phyloP scores from a whole-genome alignment of 35 echinoderm and acorn worm species.

The Apostichopus japonicus region DNA sequence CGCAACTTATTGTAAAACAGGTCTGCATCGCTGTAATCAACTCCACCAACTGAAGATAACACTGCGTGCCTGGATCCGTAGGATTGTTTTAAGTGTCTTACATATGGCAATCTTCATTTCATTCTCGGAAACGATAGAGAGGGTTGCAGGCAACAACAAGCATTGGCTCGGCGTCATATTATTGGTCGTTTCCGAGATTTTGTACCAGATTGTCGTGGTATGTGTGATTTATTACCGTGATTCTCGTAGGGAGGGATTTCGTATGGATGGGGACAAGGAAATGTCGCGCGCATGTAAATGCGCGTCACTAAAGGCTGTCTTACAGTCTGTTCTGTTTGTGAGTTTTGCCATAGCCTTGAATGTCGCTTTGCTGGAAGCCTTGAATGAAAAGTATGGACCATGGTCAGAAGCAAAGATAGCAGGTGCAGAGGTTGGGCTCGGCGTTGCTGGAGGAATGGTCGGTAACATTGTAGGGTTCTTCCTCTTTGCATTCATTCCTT shows the following conservation, averaged over 20 bases:
- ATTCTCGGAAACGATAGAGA: background rate
- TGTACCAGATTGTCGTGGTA: background rate
- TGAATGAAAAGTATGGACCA: background rate
- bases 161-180: background rate
- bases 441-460: background rate
- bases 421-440: background rate
- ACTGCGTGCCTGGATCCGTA: background rate
- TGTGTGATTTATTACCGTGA: background rate
- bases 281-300: background rate
- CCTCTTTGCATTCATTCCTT: slow-evolving; percentile 47
- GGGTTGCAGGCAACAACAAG: background rate
- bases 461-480: background rate
- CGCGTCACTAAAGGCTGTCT: background rate
- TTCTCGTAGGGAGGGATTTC: background rate
- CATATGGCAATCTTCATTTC: slow-evolving; percentile 5
- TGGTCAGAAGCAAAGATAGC: background rate
- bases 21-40: background rate
- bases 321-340: background rate
- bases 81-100: background rate
- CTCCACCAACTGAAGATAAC: background rate
- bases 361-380: background rate
- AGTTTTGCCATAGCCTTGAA: background rate
- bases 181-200: background rate
- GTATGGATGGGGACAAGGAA: background rate
- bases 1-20: slow-evolving; percentile 56